These are phyloP conservation scores for Heliconius nattereri DNA, from an alignment of 1,140 invertebrate species.

Conservation along the genomic window DNA sequence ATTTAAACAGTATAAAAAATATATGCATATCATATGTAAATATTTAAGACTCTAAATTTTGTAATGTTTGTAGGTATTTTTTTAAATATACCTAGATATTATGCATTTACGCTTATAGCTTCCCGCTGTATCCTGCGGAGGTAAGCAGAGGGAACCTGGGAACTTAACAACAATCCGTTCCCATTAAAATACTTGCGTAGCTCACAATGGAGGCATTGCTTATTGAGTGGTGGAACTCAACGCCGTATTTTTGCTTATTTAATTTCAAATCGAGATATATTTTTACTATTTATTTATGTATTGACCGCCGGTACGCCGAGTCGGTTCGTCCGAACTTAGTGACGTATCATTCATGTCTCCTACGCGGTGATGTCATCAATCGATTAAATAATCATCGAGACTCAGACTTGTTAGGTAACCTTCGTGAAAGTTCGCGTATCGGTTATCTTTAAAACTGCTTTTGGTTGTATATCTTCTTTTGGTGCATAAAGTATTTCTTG, in stretches of 20 bases:
- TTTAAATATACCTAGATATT: not conserved
- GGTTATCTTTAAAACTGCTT: not conserved
- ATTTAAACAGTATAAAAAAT: not conserved
- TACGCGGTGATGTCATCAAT: slow-evolving; percentile 59
- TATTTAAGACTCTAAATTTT: too few relatives aligned
- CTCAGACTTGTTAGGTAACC: slow-evolving; percentile 26
- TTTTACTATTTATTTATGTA: not conserved
- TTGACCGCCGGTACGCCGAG: not conserved
- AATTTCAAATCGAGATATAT: not conserved
- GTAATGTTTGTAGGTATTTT: too few relatives aligned
- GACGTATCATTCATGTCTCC: slow-evolving; percentile 40
- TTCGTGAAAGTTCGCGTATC: slow-evolving; percentile 23
- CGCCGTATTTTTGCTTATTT: not conserved
- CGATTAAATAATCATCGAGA: slow-evolving; percentile 38
- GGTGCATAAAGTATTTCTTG: not conserved
- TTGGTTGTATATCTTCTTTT: not conserved
- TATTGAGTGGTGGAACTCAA: too few relatives aligned
- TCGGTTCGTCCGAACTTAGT: not conserved
- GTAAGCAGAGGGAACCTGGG: too few relatives aligned
- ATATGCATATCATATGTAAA: too few relatives aligned
- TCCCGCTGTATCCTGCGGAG: too few relatives aligned
- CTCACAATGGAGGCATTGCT: too few relatives aligned
- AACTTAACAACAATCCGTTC: too few relatives aligned
- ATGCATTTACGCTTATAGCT: not conserved
- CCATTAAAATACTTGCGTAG: too few relatives aligned